Evolutionary conservation across 1,140 invertebrate genomes (phyloP).

Genomic region (Bombyx mandarina): DNA sequence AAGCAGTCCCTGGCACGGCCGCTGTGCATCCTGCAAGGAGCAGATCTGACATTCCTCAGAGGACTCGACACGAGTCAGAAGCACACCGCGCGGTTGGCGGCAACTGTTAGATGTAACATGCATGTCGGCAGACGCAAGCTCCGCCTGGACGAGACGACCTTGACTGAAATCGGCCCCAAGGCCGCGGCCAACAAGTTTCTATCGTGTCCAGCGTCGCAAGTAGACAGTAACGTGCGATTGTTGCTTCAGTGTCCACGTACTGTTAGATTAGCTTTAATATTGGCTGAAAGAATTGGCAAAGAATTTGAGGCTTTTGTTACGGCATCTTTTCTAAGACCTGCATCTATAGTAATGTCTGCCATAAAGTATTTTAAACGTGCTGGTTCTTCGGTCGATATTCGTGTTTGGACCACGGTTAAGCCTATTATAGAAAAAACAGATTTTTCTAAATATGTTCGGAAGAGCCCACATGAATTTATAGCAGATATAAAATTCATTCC

Average conservation of each 20-base stretch:
- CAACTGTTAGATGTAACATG: slow-evolving; percentile 28
- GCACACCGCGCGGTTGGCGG: slow-evolving; percentile 16
- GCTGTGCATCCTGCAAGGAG: slow-evolving; percentile 2
- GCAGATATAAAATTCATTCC: slow-evolving; percentile 17
- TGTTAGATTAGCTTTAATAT: slow-evolving; percentile 15
- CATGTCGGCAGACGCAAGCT: slow-evolving; percentile 22
- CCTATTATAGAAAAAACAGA: slow-evolving; percentile 16
- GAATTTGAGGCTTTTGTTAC: slow-evolving; percentile 13
- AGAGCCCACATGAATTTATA: slow-evolving; percentile 7
- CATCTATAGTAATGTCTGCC: slow-evolving; percentile 22
- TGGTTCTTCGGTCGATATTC: slow-evolving; percentile 13
- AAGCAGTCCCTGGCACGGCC: neutral
- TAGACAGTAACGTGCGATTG: slow-evolving; percentile 14
- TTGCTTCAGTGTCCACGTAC: slow-evolving; percentile 24
- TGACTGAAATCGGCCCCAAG: slow-evolving; percentile 14
- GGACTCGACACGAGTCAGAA: neutral
- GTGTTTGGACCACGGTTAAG: slow-evolving; percentile 29
- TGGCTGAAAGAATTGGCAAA: slow-evolving; percentile 17
- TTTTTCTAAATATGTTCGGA: neutral
- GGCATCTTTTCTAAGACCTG: slow-evolving; percentile 19
- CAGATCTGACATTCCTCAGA: neutral
- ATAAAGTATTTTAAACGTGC: slow-evolving; percentile 10
- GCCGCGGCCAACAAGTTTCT: slow-evolving; percentile 10
- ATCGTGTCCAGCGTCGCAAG: neutral
- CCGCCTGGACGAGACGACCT: slow-evolving; percentile 23